Evolutionary conservation across 2,113 vertebrate species (phyloP).

Genomic region (Rallus limicola): DNA sequence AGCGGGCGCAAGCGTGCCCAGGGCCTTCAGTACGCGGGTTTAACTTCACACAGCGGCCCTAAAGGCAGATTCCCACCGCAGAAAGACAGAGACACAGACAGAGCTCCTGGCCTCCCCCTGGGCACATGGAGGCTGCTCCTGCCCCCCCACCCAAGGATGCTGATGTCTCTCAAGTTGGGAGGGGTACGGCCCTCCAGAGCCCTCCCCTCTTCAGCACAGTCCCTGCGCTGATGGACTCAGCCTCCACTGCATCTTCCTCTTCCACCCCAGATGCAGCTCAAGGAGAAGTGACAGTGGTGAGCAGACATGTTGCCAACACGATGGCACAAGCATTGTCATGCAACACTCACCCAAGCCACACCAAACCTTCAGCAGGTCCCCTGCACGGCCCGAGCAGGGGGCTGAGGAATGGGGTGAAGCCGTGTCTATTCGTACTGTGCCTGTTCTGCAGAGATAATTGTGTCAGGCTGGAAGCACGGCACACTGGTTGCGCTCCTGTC

Average conservation of each 20-base stretch:
- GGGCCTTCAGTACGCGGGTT: accelerated
- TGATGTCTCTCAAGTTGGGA: not conserved
- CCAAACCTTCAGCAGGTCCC: not conserved
- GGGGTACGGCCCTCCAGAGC: accelerated
- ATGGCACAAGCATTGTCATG: accelerated
- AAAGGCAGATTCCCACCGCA: not conserved
- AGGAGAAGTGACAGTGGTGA: not conserved
- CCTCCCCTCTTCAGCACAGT: not conserved
- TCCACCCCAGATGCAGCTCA: not conserved
- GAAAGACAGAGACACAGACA: too few relatives aligned
- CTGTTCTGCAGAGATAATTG: slow-evolving; percentile 24
- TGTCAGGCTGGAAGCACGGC: slow-evolving; percentile 42
- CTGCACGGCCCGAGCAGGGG: accelerated
- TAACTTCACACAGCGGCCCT: not conserved
- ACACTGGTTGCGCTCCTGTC: slow-evolving; percentile 26
- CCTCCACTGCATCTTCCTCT: accelerated
- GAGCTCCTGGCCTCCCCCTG: accelerated
- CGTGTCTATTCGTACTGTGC: slow-evolving; percentile 45
- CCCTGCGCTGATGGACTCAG: not conserved
- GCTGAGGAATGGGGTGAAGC: slow-evolving; percentile 4
- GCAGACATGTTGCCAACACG: not conserved
- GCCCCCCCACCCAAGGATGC: accelerated
- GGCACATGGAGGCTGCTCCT: not conserved
- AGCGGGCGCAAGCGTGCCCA: not conserved
- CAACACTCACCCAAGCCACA: accelerated